These are phyloP conservation scores for Zaprionus bogoriensis DNA, from an alignment of 2,888 invertebrate genomes.

Conservation along the genomic window DNA sequence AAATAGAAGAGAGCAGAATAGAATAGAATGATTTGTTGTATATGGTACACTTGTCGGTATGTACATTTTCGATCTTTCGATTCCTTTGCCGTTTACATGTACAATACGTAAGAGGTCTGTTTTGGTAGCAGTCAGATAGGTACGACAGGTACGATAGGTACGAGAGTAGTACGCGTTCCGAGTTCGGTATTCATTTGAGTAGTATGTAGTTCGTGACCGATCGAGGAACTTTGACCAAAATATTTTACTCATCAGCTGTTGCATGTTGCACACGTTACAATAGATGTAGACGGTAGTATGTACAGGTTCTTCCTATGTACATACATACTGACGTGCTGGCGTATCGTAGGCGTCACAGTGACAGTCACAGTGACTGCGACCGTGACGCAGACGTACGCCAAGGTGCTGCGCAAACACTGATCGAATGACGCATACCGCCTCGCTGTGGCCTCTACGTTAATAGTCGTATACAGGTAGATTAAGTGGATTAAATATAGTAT, in stretches of 20 bases:
- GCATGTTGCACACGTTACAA: constrained; percentile 21
- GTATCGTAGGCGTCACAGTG: background rate
- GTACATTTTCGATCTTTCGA: constrained; percentile 20
- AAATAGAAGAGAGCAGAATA: constrained; percentile 9
- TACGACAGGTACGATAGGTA: constrained; percentile 6
- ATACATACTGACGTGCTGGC: constrained; percentile 12
- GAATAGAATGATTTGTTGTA: constrained; percentile 26
- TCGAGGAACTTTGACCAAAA: constrained; percentile 76
- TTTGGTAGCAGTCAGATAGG: constrained; percentile 11
- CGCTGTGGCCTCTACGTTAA: constrained; percentile 73
- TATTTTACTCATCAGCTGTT: constrained; percentile 79
- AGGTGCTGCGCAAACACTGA: constrained; percentile 48
- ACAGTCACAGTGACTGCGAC: background rate
- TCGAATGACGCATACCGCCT: constrained; percentile 77
- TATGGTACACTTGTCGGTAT: constrained; percentile 21
- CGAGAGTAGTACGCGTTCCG: background rate
- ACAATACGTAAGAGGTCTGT: constrained; percentile 9
- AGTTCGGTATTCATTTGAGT: background rate
- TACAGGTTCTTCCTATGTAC: background rate
- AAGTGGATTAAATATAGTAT: constrained; percentile 4
- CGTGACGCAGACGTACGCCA: constrained; percentile 1
- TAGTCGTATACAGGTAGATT: constrained; percentile 15
- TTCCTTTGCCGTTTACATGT: background rate
- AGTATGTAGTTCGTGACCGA: constrained; percentile 11
- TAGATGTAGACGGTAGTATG: constrained; percentile 1